A percentile compares a stretch with the other conserved stretches of the same genome.
Conservation (phyloP, 53 echinoderm and acorn worm species). For the Paracentrotus lividus region DNA sequence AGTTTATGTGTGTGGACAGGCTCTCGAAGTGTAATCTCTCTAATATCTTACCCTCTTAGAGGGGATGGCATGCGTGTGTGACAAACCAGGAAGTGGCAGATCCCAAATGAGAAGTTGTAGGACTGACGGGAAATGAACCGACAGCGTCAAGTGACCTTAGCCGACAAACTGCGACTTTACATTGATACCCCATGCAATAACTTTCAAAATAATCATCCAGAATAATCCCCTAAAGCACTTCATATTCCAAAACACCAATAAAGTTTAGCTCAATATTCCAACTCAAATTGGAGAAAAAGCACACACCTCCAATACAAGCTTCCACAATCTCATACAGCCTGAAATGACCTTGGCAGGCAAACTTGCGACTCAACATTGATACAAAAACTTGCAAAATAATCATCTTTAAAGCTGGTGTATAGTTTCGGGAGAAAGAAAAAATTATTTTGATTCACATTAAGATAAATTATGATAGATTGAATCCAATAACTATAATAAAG, state of each 20-base stretch:
- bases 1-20: too few relatives aligned
- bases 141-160: constrained; percentile 57
- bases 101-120: constrained; percentile 43
- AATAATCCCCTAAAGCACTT: constrained; percentile 17
- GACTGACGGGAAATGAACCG: constrained; percentile 55
- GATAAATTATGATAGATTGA: too few relatives aligned
- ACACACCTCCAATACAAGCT: too few relatives aligned
- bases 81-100: constrained; percentile 68
- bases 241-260: neutral
- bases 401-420: too few relatives aligned
- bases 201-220: constrained; percentile 5
- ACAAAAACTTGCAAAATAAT: too few relatives aligned
- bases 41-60: constrained; percentile 12
- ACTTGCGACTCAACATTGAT: too few relatives aligned
- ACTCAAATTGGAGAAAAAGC: too few relatives aligned
- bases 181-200: constrained; percentile 10
- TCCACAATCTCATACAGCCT: too few relatives aligned
- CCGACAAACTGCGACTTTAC: neutral
- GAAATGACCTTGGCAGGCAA: too few relatives aligned
- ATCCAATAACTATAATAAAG: too few relatives aligned
- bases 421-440: too few relatives aligned
- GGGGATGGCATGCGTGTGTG: constrained; percentile 48
- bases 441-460: too few relatives aligned
- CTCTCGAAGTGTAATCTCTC: constrained; percentile 10
- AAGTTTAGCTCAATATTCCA: neutral